phyloP scores from a whole-genome alignment of 2,797 vertebrate genomes.

The Amblyraja radiata region DNA sequence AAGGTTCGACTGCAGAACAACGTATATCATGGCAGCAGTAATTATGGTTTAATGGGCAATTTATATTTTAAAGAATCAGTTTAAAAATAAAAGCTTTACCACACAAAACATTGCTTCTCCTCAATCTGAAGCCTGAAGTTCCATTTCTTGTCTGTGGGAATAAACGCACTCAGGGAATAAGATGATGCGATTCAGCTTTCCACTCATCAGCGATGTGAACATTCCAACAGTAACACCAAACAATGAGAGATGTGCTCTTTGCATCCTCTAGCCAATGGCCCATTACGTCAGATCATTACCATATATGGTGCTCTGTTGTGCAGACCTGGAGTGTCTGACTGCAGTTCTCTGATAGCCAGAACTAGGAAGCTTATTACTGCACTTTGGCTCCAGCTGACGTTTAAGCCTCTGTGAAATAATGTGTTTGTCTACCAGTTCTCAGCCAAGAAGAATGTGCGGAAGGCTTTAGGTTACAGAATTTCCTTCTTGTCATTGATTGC shows the following conservation, averaged over 20 bases:
- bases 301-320: conserved; percentile 80
- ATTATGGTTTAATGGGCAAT: not conserved
- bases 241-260: conserved; percentile 79
- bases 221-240: conserved; percentile 80
- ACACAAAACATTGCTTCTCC: not conserved
- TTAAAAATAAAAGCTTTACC: not conserved
- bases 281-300: conserved; percentile 91
- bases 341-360: conserved; percentile 51
- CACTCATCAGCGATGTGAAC: conserved; percentile 66
- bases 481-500: conserved; percentile 54
- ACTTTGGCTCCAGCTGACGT: conserved; percentile 44
- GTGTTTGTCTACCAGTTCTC: conserved; percentile 49
- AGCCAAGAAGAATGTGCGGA: conserved; percentile 51
- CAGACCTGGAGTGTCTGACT: conserved; percentile 55
- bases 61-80: not conserved
- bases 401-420: conserved; percentile 53
- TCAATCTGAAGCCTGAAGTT: conserved; percentile 29
- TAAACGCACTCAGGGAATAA: conserved; percentile 9
- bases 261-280: conserved; percentile 77
- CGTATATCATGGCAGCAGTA: not conserved
- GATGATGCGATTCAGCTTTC: conserved; percentile 51
- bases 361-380: conserved; percentile 47
- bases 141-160: conserved; percentile 19
- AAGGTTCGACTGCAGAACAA: not conserved
- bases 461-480: conserved; percentile 48